Evolutionary conservation across 2,797 vertebrate species (phyloP).

Genomic region (Furcifer pardalis): DNA sequence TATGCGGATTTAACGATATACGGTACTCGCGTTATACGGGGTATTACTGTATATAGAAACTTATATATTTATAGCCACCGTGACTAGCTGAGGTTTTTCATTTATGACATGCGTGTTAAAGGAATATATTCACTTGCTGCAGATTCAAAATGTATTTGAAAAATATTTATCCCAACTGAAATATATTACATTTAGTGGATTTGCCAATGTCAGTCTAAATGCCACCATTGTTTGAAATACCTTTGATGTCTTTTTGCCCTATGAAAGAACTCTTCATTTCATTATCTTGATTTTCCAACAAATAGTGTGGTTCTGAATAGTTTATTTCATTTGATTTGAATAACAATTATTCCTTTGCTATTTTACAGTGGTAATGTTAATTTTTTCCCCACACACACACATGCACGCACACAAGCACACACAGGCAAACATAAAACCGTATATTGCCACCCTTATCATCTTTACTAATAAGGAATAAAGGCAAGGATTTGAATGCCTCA

Average conservation of each 20-base stretch:
- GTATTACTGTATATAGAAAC: no score
- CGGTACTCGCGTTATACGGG: no score
- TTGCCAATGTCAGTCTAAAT: slow-evolving; percentile 29
- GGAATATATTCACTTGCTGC: background rate
- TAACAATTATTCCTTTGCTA: slow-evolving; percentile 40
- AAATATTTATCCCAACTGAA: background rate
- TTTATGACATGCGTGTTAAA: background rate
- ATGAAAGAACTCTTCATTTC: slow-evolving; percentile 46
- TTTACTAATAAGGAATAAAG: slow-evolving; percentile 24
- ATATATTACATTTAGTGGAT: slow-evolving; percentile 1
- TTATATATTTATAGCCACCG: background rate
- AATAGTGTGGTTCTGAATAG: slow-evolving; percentile 25
- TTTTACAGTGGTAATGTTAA: slow-evolving; percentile 45
- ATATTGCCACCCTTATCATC: slow-evolving; percentile 31
- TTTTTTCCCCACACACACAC: slow-evolving; percentile 9
- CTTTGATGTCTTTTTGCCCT: slow-evolving; percentile 33
- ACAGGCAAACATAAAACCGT: slow-evolving; percentile 23
- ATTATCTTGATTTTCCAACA: slow-evolving; percentile 31
- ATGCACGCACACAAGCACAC: background rate
- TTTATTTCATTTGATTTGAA: slow-evolving; percentile 51
- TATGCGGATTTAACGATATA: no score
- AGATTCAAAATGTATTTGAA: slow-evolving; percentile 7
- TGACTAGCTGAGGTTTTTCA: background rate
- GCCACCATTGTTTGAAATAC: slow-evolving; percentile 19
- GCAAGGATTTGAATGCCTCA: slow-evolving; percentile 34